Evolutionary conservation across 2,113 vertebrate genomes (phyloP).

Genomic region (Dolichallabes microphthalmus): DNA sequence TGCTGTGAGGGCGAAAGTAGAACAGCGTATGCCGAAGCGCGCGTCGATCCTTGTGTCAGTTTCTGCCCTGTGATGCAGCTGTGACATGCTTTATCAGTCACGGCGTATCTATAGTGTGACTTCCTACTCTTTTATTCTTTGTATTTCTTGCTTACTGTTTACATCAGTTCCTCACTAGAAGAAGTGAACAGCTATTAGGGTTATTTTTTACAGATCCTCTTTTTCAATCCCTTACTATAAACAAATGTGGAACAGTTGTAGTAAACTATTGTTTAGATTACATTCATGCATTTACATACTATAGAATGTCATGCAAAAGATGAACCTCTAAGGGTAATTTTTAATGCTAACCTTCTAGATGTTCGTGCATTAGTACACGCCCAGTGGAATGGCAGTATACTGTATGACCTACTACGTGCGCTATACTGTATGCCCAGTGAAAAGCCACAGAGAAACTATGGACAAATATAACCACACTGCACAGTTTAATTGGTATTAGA

Average conservation of each 20-base stretch:
- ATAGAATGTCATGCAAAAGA: not conserved
- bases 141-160: not conserved
- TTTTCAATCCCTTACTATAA: not conserved
- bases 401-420: not conserved
- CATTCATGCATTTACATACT: not conserved
- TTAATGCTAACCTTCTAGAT: not conserved
- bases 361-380: too few relatives aligned
- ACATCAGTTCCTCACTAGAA: not conserved
- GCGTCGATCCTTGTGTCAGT: not conserved
- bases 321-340: not conserved
- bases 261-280: not conserved
- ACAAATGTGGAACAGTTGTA: not conserved
- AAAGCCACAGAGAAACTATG: not conserved
- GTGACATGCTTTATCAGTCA: slow-evolving; percentile 3
- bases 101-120: not conserved
- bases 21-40: slow-evolving; percentile 3
- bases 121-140: slow-evolving; percentile 9
- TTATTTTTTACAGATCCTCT: not conserved
- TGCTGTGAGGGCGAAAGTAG: slow-evolving; percentile 38
- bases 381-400: too few relatives aligned
- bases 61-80: not conserved
- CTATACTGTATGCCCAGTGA: not conserved
- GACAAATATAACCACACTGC: not conserved
- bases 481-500: not conserved
- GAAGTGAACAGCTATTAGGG: not conserved